phyloP scores from a whole-genome alignment of 2,797 vertebrate species.

The Vespertilio murinus region DNA sequence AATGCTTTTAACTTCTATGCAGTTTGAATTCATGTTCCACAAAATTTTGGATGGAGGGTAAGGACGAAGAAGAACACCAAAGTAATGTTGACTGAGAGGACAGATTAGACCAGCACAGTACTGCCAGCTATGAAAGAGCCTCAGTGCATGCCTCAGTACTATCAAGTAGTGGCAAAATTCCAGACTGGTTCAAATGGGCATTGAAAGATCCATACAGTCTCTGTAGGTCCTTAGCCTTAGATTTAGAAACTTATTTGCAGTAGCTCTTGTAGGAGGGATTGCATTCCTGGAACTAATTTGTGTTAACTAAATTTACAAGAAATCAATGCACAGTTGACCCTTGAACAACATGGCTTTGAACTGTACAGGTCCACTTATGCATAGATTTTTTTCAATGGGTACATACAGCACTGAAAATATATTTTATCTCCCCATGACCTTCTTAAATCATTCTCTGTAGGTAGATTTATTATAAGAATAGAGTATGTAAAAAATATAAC shows the following conservation, averaged over 20 bases:
- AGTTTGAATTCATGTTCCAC: not conserved
- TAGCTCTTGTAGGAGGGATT: not conserved
- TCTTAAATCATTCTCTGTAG: not conserved
- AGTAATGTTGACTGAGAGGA: not conserved
- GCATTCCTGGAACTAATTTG: not conserved
- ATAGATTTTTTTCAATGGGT: not conserved
- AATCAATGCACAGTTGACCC: not conserved
- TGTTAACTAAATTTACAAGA: not conserved
- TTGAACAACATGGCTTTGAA: not conserved
- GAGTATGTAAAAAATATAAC: not conserved
- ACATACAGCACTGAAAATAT: not conserved
- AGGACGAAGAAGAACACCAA: not conserved
- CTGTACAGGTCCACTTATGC: not conserved
- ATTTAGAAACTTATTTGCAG: not conserved
- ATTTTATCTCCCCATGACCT: not conserved
- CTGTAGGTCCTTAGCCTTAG: not conserved
- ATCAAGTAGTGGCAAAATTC: not conserved
- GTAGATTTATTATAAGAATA: not conserved
- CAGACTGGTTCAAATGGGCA: not conserved
- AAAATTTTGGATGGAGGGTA: not conserved
- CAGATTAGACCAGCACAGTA: not conserved
- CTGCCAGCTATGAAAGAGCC: not conserved
- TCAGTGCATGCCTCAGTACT: rapidly evolving
- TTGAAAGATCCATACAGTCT: not conserved
- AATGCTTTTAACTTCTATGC: not conserved